phyloP scores from a whole-genome alignment of 2,113 vertebrate genomes.

The Paedocypris sp. region DNA sequence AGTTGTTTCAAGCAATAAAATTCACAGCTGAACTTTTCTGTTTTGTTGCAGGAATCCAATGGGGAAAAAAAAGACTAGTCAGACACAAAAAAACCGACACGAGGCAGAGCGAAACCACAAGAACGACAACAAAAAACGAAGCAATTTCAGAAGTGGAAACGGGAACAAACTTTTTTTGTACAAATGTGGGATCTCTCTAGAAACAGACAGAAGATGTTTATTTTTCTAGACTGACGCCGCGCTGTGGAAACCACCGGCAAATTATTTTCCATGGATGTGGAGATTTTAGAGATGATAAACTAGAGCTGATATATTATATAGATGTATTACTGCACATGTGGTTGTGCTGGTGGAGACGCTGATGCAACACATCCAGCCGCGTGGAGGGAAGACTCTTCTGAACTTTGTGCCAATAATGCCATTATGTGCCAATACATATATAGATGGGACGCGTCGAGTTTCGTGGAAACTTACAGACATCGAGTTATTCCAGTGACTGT shows the following conservation, averaged over 20 bases:
- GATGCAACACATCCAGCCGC: conserved; percentile 48
- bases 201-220: conserved; percentile 87
- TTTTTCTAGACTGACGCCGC: conserved; percentile 86
- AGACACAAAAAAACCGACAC: conserved; percentile 51
- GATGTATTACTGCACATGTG: conserved; percentile 47
- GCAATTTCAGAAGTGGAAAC: conserved; percentile 5
- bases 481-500: conserved; percentile 49
- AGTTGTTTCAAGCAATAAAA: too few relatives aligned
- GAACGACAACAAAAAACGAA: conserved; percentile 15
- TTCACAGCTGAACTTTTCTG: too few relatives aligned
- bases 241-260: conserved; percentile 44
- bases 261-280: conserved; percentile 53
- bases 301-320: conserved; percentile 50
- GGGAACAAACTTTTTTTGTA: conserved; percentile 65
- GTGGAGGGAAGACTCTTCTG: conserved; percentile 67
- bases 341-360: conserved; percentile 39
- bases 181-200: conserved; percentile 71
- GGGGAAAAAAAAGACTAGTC: conserved; percentile 81
- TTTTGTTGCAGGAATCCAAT: conserved; percentile 83
- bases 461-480: conserved; percentile 46
- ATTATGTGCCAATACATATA: conserved; percentile 93
- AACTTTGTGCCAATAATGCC: conserved; percentile 99
- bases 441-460: conserved; percentile 53
- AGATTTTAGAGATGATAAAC: conserved; percentile 53
- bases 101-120: conserved; percentile 41